phyloP scores from a whole-genome alignment of 2,888 invertebrate genomes.

The Psococerastis gibbosa region DNA sequence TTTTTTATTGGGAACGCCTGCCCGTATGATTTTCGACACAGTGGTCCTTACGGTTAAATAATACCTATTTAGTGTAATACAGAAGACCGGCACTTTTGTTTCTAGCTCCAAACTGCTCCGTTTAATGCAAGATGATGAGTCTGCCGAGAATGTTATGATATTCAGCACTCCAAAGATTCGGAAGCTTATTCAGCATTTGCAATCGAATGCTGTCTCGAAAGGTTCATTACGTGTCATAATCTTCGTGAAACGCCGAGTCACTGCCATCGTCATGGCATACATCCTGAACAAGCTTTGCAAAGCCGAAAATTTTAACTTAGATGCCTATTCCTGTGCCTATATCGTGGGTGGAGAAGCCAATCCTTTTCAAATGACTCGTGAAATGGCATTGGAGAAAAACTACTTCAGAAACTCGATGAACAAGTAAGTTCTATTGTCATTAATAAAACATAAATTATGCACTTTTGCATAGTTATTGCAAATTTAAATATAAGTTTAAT shows the following conservation, averaged over 20 bases:
- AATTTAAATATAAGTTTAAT: too few relatives aligned
- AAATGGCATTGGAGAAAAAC: constrained; percentile 32
- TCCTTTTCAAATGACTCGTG: constrained; percentile 35
- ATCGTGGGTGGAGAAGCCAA: constrained; percentile 46
- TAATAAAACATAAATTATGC: too few relatives aligned
- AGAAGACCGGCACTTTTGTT: too few relatives aligned
- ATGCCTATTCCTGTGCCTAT: constrained; percentile 46
- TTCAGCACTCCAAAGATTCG: not conserved
- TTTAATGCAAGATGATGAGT: not conserved
- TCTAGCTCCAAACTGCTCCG: not conserved
- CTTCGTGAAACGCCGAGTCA: constrained; percentile 47
- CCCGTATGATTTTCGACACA: constrained; percentile 52
- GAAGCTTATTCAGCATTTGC: not conserved
- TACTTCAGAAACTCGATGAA: constrained; percentile 33
- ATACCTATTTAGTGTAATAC: too few relatives aligned
- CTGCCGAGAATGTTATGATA: not conserved
- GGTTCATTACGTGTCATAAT: too few relatives aligned
- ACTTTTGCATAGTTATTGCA: too few relatives aligned
- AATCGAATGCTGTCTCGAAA: not conserved
- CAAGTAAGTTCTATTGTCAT: too few relatives aligned
- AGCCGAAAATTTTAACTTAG: constrained; percentile 28
- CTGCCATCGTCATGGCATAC: constrained; percentile 55
- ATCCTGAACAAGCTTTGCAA: constrained; percentile 30
- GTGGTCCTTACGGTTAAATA: too few relatives aligned
- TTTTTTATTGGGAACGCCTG: constrained; percentile 36